These are phyloP conservation scores for Cylas formicarius DNA, from an alignment of 1,140 invertebrate genomes.

Conservation along the genomic window DNA sequence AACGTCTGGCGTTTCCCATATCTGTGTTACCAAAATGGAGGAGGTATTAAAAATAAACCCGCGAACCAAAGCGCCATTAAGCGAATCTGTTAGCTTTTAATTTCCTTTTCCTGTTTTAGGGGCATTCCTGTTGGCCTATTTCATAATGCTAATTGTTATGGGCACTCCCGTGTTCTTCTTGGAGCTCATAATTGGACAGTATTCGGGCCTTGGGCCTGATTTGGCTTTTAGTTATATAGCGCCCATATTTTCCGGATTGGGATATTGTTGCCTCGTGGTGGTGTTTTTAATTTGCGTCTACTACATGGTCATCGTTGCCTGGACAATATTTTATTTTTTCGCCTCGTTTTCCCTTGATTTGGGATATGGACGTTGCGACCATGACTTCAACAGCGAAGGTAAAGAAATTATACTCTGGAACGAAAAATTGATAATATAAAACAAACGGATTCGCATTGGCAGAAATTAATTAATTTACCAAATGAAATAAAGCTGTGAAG, in stretches of 20 bases:
- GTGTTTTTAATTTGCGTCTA: constrained; percentile 74
- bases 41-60: constrained; percentile 48
- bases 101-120: constrained; percentile 47
- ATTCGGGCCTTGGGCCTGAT: constrained; percentile 51
- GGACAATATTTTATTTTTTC: constrained; percentile 70
- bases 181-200: constrained; percentile 60
- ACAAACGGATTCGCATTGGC: too few species aligned
- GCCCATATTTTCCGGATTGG: constrained; percentile 57
- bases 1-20: constrained; percentile 89
- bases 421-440: neutral
- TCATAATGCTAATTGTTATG: constrained; percentile 67
- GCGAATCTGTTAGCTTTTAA: neutral
- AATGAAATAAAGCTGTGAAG: too few species aligned
- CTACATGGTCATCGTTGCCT: constrained; percentile 76
- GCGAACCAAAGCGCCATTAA: neutral
- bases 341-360: constrained; percentile 60
- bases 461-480: too few species aligned
- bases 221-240: constrained; percentile 53
- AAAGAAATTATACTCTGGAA: constrained; percentile 13
- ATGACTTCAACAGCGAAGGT: constrained; percentile 61
- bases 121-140: constrained; percentile 72
- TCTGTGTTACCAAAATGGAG: constrained; percentile 73
- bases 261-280: constrained; percentile 64
- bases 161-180: constrained; percentile 73
- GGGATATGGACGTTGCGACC: constrained; percentile 64